Evolutionary conservation across 1,140 invertebrate genomes (phyloP).

Genomic region (Apis dorsata): DNA sequence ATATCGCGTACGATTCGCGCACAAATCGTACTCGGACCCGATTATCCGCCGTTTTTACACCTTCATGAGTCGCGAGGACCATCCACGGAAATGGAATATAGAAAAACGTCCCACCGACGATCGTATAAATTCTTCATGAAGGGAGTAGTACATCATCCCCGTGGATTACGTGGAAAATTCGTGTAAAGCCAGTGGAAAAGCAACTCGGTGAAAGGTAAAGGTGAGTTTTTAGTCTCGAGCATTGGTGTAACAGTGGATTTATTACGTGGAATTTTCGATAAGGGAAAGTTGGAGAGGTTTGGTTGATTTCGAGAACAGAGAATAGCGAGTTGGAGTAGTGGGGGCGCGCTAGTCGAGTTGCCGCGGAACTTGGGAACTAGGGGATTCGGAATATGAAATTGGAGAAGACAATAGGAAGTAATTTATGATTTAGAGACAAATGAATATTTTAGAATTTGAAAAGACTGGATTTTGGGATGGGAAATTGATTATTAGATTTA

Average conservation of each 20-base stretch:
- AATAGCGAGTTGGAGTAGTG: not conserved
- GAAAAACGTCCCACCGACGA: no score
- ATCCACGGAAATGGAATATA: no score
- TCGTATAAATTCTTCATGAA: not conserved
- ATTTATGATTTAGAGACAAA: not conserved
- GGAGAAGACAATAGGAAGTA: not conserved
- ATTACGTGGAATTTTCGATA: not conserved
- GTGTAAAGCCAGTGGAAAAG: not conserved
- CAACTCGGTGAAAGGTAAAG: not conserved
- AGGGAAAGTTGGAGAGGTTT: not conserved
- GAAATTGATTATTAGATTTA: not conserved
- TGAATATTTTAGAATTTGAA: not conserved
- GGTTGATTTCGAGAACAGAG: not conserved
- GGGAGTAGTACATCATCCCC: not conserved
- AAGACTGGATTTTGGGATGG: not conserved
- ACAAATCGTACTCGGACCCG: not conserved
- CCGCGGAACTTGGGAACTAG: not conserved
- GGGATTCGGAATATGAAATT: not conserved
- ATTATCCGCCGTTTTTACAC: not conserved
- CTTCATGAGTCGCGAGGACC: not conserved
- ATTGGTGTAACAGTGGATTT: not conserved
- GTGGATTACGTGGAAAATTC: not conserved
- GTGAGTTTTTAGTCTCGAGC: not conserved
- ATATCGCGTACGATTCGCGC: conserved; percentile 8
- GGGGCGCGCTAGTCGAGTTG: not conserved